A percentile compares a stretch with the other conserved stretches of the same genome.
Conservation (phyloP, 2,888 invertebrate genomes). For the Dusona sp. region DNA sequence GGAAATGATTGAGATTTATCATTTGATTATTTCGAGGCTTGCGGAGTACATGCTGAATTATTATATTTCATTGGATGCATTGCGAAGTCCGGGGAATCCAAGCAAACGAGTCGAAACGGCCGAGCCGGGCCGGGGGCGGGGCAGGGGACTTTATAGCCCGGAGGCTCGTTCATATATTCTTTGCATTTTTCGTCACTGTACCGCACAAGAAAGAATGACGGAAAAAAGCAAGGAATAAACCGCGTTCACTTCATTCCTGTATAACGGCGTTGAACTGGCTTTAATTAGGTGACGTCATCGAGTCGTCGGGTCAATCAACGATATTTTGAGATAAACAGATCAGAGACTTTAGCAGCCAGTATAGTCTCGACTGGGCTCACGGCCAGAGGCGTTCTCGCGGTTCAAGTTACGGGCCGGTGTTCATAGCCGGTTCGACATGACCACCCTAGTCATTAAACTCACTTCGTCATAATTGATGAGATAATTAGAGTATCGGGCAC, state of each 20-base stretch:
- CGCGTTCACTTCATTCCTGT: slow-evolving; percentile 28
- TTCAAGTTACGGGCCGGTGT: slow-evolving; percentile 42
- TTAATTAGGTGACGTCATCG: slow-evolving; percentile 84
- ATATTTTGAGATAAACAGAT: slow-evolving; percentile 81
- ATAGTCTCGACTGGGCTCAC: slow-evolving; percentile 67
- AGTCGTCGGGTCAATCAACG: slow-evolving; percentile 83
- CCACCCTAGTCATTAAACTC: slow-evolving; percentile 12
- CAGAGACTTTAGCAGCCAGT: slow-evolving; percentile 74
- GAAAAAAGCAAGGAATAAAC: slow-evolving; percentile 23
- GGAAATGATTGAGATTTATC: slow-evolving; percentile 60
- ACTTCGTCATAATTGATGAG: slow-evolving; percentile 5
- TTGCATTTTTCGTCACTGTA: slow-evolving; percentile 53
- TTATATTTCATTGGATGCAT: slow-evolving; percentile 29
- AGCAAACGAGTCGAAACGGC: slow-evolving; percentile 26
- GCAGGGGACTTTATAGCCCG: not conserved
- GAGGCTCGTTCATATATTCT: slow-evolving; percentile 31
- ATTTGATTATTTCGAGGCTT: slow-evolving; percentile 14
- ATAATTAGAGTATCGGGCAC: slow-evolving; percentile 14
- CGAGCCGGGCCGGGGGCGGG: not conserved
- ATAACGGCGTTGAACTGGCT: slow-evolving; percentile 77
- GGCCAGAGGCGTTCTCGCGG: slow-evolving; percentile 68
- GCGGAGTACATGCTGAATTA: slow-evolving; percentile 23
- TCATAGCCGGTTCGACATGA: slow-evolving; percentile 25
- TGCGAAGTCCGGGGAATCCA: slow-evolving; percentile 21
- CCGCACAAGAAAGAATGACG: slow-evolving; percentile 12